Evolutionary conservation across 2,888 invertebrate genomes (phyloP), one percentile per base, ranked within the genome.

Genomic region (Trilocha varians): DNA sequence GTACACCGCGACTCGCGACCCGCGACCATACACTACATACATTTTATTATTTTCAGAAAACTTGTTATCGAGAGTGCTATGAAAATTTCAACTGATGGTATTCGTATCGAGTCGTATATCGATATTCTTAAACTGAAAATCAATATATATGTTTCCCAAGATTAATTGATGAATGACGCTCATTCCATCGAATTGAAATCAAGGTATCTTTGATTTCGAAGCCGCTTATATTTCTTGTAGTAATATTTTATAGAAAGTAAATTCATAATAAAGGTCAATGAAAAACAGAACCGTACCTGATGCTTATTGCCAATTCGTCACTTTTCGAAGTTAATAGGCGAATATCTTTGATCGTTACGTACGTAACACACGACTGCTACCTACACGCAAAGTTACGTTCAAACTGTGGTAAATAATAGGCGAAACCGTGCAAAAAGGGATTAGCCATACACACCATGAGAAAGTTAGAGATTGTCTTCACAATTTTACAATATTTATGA

Each of bases 1-100:
- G 68, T 75, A 67, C 66, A 71, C 66, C 66, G 66, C 67, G 67
- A n/a, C n/a, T n/a, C n/a, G n/a, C n/a, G n/a, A n/a, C n/a, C n/a
- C n/a, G n/a, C n/a, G 66, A 66, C 64, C 57, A 6, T 25, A 25
- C 25, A 25, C 25, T 25, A 18, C 8, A 25, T n/a, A n/a, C n/a
- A n/a, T n/a, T n/a, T n/a, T n/a, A n/a, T n/a, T n/a, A n/a, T n/a
- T n/a, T n/a, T n/a, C n/a, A n/a, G n/a, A n/a, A n/a, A n/a, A n/a
- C n/a, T n/a, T n/a, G n/a, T n/a, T n/a, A n/a, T n/a, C n/a, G n/a
- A n/a, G n/a, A n/a, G n/a, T n/a, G n/a, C n/a, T n/a, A n/a, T n/a
- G n/a, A n/a, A n/a, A n/a, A n/a, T n/a, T n/a, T n/a, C n/a, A n/a
- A n/a, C n/a, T n/a, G n/a, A n/a, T n/a, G n/a, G n/a, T n/a, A n/a